phyloP scores from a whole-genome alignment of 2,797 vertebrate genomes.

The Scarus forsteni region DNA sequence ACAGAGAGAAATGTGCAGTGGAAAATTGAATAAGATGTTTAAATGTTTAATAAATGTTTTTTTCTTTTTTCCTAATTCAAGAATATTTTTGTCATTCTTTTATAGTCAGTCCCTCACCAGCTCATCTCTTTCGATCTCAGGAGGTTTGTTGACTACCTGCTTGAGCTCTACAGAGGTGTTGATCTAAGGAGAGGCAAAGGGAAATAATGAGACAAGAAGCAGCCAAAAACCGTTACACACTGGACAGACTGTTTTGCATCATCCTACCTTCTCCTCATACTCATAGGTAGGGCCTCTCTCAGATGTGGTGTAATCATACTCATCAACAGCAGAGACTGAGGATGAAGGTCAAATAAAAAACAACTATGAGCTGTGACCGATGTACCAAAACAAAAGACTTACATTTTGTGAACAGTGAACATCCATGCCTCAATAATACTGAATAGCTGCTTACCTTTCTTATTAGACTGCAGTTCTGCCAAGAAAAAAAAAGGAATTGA shows the following conservation, averaged over 20 bases:
- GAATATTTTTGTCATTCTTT: not conserved
- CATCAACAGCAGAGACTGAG: conserved; percentile 73
- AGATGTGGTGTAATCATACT: conserved; percentile 87
- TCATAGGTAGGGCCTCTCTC: conserved; percentile 85
- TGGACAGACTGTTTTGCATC: not conserved
- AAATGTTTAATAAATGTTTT: not conserved
- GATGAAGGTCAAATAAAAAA: conserved; percentile 26
- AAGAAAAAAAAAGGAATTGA: conserved; percentile 20
- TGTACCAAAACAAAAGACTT: not conserved
- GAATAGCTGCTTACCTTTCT: conserved; percentile 83
- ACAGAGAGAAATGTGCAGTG: conserved; percentile 12
- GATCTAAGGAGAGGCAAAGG: conserved; percentile 73
- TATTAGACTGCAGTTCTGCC: conserved; percentile 84
- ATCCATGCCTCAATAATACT: not conserved
- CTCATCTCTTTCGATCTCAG: conserved; percentile 92
- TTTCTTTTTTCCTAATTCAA: not conserved
- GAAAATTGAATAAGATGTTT: not conserved
- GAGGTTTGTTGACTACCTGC: conserved; percentile 88
- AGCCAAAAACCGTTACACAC: not conserved
- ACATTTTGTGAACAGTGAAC: not conserved
- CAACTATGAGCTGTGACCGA: conserved; percentile 17
- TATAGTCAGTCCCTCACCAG: conserved; percentile 81
- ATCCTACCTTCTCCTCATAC: conserved; percentile 88
- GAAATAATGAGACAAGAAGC: not conserved
- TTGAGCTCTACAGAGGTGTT: conserved; percentile 90